Conservation (phyloP, 2,113 vertebrate species). For the Zosterops hypoxanthus region DNA sequence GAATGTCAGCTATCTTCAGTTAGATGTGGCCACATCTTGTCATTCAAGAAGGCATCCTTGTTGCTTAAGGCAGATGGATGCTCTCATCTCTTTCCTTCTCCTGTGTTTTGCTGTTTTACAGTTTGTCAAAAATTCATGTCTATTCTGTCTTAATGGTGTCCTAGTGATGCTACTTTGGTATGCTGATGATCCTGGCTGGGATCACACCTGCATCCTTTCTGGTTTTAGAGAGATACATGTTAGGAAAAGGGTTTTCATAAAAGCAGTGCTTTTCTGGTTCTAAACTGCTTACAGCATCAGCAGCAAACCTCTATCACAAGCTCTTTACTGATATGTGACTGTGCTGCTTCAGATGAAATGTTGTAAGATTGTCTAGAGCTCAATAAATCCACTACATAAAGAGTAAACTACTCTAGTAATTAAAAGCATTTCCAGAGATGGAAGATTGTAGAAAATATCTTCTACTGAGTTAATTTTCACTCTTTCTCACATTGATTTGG, state of each 20-base stretch:
- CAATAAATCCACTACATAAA: not conserved
- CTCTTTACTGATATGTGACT: not conserved
- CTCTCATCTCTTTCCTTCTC: not conserved
- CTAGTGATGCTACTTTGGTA: not conserved
- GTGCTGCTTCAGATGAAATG: not conserved
- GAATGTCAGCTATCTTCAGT: not conserved
- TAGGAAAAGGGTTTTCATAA: not conserved
- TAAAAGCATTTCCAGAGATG: conserved; percentile 5
- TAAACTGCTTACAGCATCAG: not conserved
- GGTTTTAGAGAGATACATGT: not conserved
- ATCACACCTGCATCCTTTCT: not conserved
- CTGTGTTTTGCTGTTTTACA: not conserved
- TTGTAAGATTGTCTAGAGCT: not conserved
- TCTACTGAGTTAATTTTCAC: not conserved
- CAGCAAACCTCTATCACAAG: not conserved
- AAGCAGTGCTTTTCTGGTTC: not conserved
- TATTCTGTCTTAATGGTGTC: not conserved
- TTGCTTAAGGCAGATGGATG: not conserved
- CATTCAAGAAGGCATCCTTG: not conserved
- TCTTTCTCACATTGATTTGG: not conserved
- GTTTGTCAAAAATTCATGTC: not conserved
- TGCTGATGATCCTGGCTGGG: not conserved
- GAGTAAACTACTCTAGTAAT: not conserved
- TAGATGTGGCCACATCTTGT: not conserved
- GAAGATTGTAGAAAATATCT: not conserved